Evolutionary conservation across 2,888 invertebrate genomes (phyloP), one percentile per base, ranked within the genome.

Genomic region (Pheosia gnoma): DNA sequence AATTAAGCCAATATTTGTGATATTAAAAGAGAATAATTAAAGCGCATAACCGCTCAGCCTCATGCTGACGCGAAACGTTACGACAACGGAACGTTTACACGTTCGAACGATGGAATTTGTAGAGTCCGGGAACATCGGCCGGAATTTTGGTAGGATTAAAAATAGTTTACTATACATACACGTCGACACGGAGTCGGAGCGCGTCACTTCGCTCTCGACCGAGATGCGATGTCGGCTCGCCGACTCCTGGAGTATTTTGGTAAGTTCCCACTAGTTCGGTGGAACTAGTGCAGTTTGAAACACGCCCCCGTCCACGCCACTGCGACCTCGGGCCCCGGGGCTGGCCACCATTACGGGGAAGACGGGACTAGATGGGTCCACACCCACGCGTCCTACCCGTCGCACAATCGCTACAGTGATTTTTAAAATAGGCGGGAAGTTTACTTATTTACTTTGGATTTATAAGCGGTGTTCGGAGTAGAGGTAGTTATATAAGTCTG

Each of bases 291-390:
- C 37, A 37, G 36, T 53, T 8, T 37, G 25, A 5, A 53, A 53
- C 53, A 53, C 53, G 37, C 53, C 11, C 39, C 39, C 39, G 39
- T 55, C 13, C 13, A 39, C 38, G 13, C 39, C 55, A 11, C 36
- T 37, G 36, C 9, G 37, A 51, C 51, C 36, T 37, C 36, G 53
- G 9, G 53, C 36, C 36, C 36, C 36, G 37, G 2, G 37, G 10
- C 53, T 5, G 51, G 52, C 25, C 7, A 9, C 10, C 36, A n/a
- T 47, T 70, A 80, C 78, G 80, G 84, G 88, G 89, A 89, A 89
- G 88, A 88, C 88, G 79, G 82, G 89, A 89, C 89, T 89, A 88
- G 89, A 87, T 82, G 82, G 82, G 76, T 82, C 74, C 69, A 77
- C 75, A 78, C 49, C 53, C 56, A 41, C 51, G 49, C 59, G n/a